Base-by-base conservation (phyloP, 1,140 invertebrate species). In the Acromyrmex echinatior region DNA sequence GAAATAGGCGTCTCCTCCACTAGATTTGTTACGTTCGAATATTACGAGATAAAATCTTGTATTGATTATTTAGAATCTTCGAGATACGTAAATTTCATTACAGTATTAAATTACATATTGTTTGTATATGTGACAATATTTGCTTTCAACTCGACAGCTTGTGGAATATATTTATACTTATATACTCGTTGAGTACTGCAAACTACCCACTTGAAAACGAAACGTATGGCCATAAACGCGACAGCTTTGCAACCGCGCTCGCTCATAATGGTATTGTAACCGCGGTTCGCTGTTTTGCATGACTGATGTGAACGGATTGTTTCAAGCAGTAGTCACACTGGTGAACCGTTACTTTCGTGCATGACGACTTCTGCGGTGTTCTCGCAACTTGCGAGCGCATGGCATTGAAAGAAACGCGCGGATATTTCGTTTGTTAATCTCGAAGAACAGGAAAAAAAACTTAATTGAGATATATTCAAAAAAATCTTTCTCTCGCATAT, bases 181-280 rank as follows among this genome's bases (percentile, higher is more conserved):
- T 84, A 62, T 31, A 62, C 25, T 82, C 18, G 70, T 25, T 28
- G 60, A 58, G 66, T 25, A 58, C 14, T 56, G 28, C 66, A 39
- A 81, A 71, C 35, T 58, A 25, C 66, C 49, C 28, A 62, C 80
- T 71, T 58, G 66, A 76, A 39, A 84, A 35, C 62, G 70, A 84
- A 84, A 84, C 56, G 56, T 62, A 76, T 31, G 71, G 56, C 39
- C 70, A 9, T 84, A 84, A 84, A 84, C 45, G 18, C 70, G 70
- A 82, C 80, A 74, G 53, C 68, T 82, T 82, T 74, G 68, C 25
- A 74, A n/a, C 25, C 56, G 45, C 70, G 25, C 28, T 76, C n/a
- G 49, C 39, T 84, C 45, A 63, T 84, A 84, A 84, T 63, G 70
- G n/a, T n/a, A 74, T 84, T 84, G 68, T 73, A 62, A 76, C 56